These are phyloP conservation scores for Pantherophis vulpinus DNA, from an alignment of 2,797 vertebrate genomes.

Conservation along the genomic window DNA sequence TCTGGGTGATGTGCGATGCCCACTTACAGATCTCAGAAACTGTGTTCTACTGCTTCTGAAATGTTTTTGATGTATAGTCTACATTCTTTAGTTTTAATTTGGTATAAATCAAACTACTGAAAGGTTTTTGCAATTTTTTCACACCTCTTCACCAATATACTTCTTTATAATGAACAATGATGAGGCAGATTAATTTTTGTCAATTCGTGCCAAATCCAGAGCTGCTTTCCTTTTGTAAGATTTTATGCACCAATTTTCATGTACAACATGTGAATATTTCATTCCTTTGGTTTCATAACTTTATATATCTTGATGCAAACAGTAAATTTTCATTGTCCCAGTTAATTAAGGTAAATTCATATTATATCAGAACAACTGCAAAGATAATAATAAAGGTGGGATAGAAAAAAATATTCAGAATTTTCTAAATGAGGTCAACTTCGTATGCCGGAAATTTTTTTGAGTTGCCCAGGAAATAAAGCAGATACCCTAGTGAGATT, in stretches of 20 bases:
- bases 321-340: not conserved
- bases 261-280: not conserved
- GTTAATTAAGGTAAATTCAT: not conserved
- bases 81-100: not conserved
- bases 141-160: not conserved
- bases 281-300: not conserved
- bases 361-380: not conserved
- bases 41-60: not conserved
- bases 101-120: not conserved
- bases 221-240: not conserved
- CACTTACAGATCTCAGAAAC: not conserved
- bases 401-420: not conserved
- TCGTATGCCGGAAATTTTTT: not conserved
- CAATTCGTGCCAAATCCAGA: not conserved
- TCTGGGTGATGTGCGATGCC: not conserved
- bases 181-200: not conserved
- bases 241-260: not conserved
- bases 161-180: not conserved
- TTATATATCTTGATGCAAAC: not conserved
- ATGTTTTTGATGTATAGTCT: not conserved
- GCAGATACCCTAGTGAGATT: accelerated
- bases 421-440: not conserved
- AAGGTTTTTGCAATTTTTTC: not conserved
- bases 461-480: not conserved
- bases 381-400: not conserved